These are phyloP conservation scores for Colostygia pectinataria DNA, from an alignment of 2,888 invertebrate species.

Conservation along the genomic window DNA sequence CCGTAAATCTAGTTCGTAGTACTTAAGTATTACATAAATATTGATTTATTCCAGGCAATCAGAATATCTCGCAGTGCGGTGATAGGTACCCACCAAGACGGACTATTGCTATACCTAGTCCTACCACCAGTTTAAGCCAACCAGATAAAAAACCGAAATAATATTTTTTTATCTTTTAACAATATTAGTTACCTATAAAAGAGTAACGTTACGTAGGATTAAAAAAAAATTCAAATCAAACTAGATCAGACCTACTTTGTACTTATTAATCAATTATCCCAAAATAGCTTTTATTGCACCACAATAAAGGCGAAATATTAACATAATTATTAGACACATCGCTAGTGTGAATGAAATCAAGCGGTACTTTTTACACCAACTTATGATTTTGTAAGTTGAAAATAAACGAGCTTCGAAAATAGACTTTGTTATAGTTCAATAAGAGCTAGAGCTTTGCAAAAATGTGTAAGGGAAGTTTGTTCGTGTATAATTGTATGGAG, in stretches of 20 bases:
- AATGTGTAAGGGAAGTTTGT: slow-evolving; percentile 35
- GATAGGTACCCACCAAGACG: too few species aligned
- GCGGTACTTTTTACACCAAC: slow-evolving; percentile 53
- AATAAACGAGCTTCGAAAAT: slow-evolving; percentile 27
- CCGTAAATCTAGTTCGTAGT: too few species aligned
- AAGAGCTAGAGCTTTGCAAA: slow-evolving; percentile 8
- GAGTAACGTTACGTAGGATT: too few species aligned
- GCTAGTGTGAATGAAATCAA: slow-evolving; percentile 63
- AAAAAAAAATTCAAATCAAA: too few species aligned
- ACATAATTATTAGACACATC: slow-evolving; percentile 35
- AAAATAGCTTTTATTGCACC: slow-evolving; percentile 21
- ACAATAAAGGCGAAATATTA: slow-evolving; percentile 29
- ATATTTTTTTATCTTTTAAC: neutral
- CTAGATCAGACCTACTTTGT: slow-evolving; percentile 21
- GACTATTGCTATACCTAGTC: too few species aligned
- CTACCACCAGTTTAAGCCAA: neutral
- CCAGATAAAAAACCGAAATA: neutral
- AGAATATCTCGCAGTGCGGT: too few species aligned
- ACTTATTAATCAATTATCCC: slow-evolving; percentile 17
- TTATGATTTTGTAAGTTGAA: slow-evolving; percentile 27
- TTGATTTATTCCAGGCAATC: too few species aligned
- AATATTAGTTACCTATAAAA: too few species aligned
- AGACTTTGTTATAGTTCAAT: slow-evolving; percentile 21
- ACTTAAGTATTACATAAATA: too few species aligned
- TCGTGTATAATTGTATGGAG: slow-evolving; percentile 54